These are phyloP conservation scores for Phengaris alcon DNA, from an alignment of 2,888 invertebrate genomes.

Conservation along the genomic window DNA sequence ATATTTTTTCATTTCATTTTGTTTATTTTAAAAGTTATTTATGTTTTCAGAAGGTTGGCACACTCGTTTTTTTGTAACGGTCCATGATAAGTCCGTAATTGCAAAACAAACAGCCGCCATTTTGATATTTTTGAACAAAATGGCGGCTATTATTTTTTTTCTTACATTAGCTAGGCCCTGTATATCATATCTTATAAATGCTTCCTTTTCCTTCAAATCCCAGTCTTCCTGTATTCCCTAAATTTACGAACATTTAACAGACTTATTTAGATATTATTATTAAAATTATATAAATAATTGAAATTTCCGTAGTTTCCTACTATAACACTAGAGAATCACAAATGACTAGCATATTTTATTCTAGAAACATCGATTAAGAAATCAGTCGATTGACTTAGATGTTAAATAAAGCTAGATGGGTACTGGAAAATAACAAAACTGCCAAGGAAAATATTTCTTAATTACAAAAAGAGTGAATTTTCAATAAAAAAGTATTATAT, in stretches of 20 bases:
- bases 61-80: not conserved
- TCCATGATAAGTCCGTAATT: not conserved
- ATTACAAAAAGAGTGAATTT: not conserved
- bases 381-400: constrained; percentile 32
- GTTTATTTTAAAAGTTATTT: too few relatives aligned
- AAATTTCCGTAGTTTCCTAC: not conserved
- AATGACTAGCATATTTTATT: constrained; percentile 31
- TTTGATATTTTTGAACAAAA: not conserved
- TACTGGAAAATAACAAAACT: not conserved
- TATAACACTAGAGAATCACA: constrained; percentile 30
- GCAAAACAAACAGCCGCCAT: not conserved
- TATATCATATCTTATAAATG: constrained; percentile 5
- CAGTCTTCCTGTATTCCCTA: constrained; percentile 19
- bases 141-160: not conserved
- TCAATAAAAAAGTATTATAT: too few relatives aligned
- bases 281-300: constrained; percentile 25
- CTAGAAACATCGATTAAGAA: constrained; percentile 30
- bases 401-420: not conserved
- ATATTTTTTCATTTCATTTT: not conserved
- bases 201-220: not conserved
- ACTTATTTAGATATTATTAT: constrained; percentile 1
- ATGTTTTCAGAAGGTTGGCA: not conserved
- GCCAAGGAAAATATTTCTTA: not conserved
- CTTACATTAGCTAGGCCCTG: constrained; percentile 7
- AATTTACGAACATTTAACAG: not conserved